Evolutionary conservation across 1,140 invertebrate species (phyloP).

Genomic region (Rhagoletis pomonella): DNA sequence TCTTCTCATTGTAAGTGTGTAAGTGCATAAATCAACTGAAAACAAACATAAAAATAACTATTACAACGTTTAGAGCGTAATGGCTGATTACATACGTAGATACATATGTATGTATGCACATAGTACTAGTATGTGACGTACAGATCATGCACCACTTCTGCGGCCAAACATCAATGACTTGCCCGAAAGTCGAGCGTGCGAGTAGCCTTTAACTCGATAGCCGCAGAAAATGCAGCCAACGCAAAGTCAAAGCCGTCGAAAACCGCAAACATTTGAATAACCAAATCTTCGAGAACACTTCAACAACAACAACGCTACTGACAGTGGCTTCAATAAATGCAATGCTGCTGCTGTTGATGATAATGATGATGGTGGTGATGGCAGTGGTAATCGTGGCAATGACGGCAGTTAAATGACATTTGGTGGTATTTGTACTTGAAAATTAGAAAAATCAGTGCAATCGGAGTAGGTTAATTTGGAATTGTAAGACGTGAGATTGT

Average conservation of each 20-base stretch:
- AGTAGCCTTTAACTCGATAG: conserved; percentile 22
- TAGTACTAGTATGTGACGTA: too few species aligned
- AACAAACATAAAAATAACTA: too few species aligned
- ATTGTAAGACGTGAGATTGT: conserved; percentile 6
- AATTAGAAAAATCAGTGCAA: not conserved
- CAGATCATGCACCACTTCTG: not conserved
- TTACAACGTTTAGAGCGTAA: too few species aligned
- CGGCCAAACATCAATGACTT: not conserved
- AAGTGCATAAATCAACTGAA: too few species aligned
- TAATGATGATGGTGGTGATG: too few species aligned
- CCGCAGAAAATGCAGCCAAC: not conserved
- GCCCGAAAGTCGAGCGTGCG: conserved; percentile 14
- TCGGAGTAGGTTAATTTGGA: not conserved
- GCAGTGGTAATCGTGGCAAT: not conserved
- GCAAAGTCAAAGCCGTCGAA: conserved; percentile 5
- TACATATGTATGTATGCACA: too few species aligned
- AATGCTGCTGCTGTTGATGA: not conserved
- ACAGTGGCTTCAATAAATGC: not conserved
- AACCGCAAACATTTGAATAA: not conserved
- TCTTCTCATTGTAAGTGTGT: too few species aligned
- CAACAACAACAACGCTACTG: conserved; percentile 4
- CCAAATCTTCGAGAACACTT: not conserved
- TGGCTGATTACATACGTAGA: too few species aligned
- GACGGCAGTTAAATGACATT: conserved; percentile 11
- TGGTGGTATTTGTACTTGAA: conserved; percentile 24